Conservation (phyloP, 1,140 invertebrate species). For the Drosophila paulistorum region DNA sequence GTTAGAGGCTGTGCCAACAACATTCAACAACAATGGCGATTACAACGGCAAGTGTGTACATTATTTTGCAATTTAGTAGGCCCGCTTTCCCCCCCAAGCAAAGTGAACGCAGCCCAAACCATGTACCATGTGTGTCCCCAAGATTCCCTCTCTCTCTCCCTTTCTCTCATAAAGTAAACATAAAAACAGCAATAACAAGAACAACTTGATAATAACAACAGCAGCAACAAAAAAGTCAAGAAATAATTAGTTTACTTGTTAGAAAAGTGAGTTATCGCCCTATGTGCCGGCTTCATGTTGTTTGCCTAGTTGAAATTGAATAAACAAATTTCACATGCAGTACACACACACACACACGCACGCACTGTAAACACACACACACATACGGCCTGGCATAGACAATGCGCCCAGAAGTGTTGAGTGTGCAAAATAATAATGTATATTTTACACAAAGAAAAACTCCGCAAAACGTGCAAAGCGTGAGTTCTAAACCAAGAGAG, state of each 20-base stretch:
- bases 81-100: constrained; percentile 19
- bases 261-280: constrained; percentile 76
- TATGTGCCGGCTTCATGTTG: constrained; percentile 68
- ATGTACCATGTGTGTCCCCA: background rate
- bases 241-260: constrained; percentile 82
- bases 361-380: constrained; percentile 21
- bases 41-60: constrained; percentile 80
- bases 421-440: constrained; percentile 73
- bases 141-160: constrained; percentile 17
- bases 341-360: constrained; percentile 24
- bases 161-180: constrained; percentile 41
- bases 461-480: constrained; percentile 35
- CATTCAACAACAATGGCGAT: constrained; percentile 69
- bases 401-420: constrained; percentile 61
- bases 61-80: constrained; percentile 80
- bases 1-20: constrained; percentile 69
- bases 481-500: background rate
- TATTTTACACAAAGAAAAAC: constrained; percentile 51
- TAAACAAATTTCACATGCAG: constrained; percentile 68
- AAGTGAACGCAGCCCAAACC: too few relatives aligned
- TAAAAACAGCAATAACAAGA: constrained; percentile 43
- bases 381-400: constrained; percentile 31
- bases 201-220: constrained; percentile 46
- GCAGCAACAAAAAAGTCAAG: constrained; percentile 60
- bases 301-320: constrained; percentile 77